Evolutionary conservation across 1,140 invertebrate genomes (phyloP), one percentile per base, ranked within the genome.

Genomic region (Platyura marginata): DNA sequence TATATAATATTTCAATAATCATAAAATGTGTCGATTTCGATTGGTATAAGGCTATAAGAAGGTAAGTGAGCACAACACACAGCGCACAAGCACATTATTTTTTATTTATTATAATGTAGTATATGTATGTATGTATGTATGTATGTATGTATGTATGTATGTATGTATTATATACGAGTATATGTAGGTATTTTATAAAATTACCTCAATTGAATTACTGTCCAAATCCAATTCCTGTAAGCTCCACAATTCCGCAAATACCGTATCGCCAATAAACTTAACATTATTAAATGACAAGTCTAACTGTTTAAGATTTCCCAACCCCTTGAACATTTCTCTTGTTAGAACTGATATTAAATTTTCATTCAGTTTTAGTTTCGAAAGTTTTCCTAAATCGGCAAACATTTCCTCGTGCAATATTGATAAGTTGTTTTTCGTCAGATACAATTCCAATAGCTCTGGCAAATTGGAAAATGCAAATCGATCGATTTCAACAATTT

Each of bases 351-450:
- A 67, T 42, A 86, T 72, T 47, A 74, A 71, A 58, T 86, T 86
- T 44, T 69, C 66, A 43, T 71, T 72, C 46, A 86, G 59, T 42
- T 80, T 75, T 36, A 86, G 62, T 48, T 79, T 76, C 15, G 72
- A 64, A 3, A 85, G 59, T 25, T 69, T 65, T 2, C 61, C 63
- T 48, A 82, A 63, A 44, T 79, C 68, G 38, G 68, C 68, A 53
- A 85, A 83, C 0, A 80, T 75, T 10, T 70, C 67, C 42, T 83
- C 78, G 46, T 75, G 75, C 36, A 86, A 61, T 9, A 69, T 64
- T n/a, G 71, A 71, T 39, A 86, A 74, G 51, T 80, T 78, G 55
- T 86, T 86, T 16, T 70, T 66, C 41, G 74, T 74, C 21, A 86
- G 59, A 45, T 67, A 68, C 10, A 87, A 61, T 39, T 71, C 70